phyloP scores from a whole-genome alignment of 35 echinoderm and acorn worm species.

The Ophioderma brevispina region DNA sequence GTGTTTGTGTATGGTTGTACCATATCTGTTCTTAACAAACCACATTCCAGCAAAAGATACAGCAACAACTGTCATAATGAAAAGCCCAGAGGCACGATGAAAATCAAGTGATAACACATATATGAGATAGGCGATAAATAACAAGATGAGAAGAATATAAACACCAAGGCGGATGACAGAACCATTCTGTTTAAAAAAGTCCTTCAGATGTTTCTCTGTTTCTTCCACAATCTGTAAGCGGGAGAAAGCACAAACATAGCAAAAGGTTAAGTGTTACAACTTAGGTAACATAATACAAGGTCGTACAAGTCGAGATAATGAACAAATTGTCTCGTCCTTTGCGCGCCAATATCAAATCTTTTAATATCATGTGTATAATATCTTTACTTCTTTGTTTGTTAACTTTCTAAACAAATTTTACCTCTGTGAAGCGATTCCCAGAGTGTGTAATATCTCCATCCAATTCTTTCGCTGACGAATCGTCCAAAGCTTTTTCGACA shows the following conservation, averaged over 20 bases:
- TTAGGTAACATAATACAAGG: too few relatives aligned
- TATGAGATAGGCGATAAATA: slow-evolving; percentile 45
- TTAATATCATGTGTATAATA: too few relatives aligned
- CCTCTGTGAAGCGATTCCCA: background rate
- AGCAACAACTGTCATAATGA: slow-evolving; percentile 38
- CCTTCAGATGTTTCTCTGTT: slow-evolving; percentile 5
- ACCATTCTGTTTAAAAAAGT: slow-evolving; percentile 19
- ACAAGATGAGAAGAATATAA: slow-evolving; percentile 5
- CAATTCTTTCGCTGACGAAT: background rate
- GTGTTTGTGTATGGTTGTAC: background rate
- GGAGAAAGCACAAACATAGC: too few relatives aligned
- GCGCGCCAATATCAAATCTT: too few relatives aligned
- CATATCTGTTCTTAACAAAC: background rate
- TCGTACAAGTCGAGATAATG: too few relatives aligned
- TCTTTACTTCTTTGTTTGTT: too few relatives aligned
- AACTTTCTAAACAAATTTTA: too few relatives aligned
- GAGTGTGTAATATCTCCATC: background rate
- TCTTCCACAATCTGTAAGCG: slow-evolving; percentile 35
- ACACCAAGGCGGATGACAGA: slow-evolving; percentile 5
- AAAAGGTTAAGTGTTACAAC: too few relatives aligned
- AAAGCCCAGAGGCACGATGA: slow-evolving; percentile 40
- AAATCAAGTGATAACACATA: slow-evolving; percentile 18
- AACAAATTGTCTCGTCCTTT: too few relatives aligned
- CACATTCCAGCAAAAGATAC: background rate
- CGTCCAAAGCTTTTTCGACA: background rate